Evolutionary conservation across 2,113 vertebrate genomes (phyloP).

Genomic region (Crotalus helleri): DNA sequence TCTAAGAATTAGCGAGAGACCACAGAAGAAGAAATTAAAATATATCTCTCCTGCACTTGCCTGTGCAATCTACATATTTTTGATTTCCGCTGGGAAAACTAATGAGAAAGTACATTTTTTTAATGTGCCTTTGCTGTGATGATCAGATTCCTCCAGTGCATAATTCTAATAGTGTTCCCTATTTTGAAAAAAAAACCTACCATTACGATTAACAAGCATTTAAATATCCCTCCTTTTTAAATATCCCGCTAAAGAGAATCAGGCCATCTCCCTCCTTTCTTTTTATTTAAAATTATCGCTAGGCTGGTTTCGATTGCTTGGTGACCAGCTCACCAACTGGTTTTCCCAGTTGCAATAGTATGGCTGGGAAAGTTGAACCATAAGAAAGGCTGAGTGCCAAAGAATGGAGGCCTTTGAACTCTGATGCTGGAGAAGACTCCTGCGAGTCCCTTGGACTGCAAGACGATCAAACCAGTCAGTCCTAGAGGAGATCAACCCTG

Average conservation of each 20-base stretch:
- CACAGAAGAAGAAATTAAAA: no score
- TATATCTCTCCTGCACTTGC: not conserved
- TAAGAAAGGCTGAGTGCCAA: no score
- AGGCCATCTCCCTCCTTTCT: no score
- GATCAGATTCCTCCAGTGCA: not conserved
- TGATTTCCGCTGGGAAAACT: not conserved
- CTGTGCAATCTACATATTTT: not conserved
- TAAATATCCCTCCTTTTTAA: not conserved
- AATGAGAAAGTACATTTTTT: not conserved
- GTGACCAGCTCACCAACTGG: not conserved
- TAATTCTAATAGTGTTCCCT: not conserved
- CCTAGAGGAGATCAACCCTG: no score
- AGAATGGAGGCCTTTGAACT: no score
- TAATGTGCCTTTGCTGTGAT: not conserved
- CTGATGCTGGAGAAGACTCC: no score
- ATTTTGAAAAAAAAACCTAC: not conserved
- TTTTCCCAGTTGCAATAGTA: no score
- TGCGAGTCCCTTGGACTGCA: no score
- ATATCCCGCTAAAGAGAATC: not conserved
- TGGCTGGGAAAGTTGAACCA: no score
- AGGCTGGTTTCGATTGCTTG: not conserved
- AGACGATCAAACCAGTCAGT: no score
- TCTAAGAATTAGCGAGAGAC: not conserved
- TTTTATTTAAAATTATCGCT: not conserved
- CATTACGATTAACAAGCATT: not conserved